Base-by-base conservation (phyloP, 2,797 vertebrate genomes). In the Triplophysa bombifrons region DNA sequence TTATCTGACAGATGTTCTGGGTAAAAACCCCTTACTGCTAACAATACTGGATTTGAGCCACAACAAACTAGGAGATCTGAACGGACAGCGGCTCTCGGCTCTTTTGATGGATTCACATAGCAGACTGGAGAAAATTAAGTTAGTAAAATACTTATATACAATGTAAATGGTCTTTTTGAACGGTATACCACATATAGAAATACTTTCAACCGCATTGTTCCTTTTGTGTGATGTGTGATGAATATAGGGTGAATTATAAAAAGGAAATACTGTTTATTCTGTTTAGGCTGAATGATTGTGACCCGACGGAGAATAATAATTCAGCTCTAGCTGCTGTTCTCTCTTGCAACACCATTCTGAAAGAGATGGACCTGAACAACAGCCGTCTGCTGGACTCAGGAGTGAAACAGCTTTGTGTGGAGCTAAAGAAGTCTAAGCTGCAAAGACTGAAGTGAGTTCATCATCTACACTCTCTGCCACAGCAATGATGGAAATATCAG, bases 361-460 rank as follows among this genome's bases (percentile, higher is more conserved):
- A 27, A 30, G 25, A 65, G 44, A 25, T 74, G 58, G 72, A 74
- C 58, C 38, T 74, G 44, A 74, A 50, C 25, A 51, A 50, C 41
- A 74, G 51, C 27, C 1, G 22, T 16, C 25, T 74, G 14, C 16
- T 50, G 46, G 60, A 74, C 25, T 74, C 60, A 53, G 60, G 60
- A 20, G 44, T 74, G 14, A 16, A 65, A n/a, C 60, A 27, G 11
- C 72, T 74, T 19, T 74, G 44, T 74, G 25, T 19, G 16, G 46
- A 25, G 64, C 72, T 74, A 19, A 65, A 74, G 19, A 74, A 22
- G 11, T 74, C 44, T 22, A 53, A 74, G 63, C 72, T 74, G 19
- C 27, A 64, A 27, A 30, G 3, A 74, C 72, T 74, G 44, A 64
- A 50, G 72, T 74, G 6, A 51, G 72, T n/a, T 16, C 6, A 19